Conservation (phyloP, 2,113 vertebrate genomes). For the Gobiocypris rarus region DNA sequence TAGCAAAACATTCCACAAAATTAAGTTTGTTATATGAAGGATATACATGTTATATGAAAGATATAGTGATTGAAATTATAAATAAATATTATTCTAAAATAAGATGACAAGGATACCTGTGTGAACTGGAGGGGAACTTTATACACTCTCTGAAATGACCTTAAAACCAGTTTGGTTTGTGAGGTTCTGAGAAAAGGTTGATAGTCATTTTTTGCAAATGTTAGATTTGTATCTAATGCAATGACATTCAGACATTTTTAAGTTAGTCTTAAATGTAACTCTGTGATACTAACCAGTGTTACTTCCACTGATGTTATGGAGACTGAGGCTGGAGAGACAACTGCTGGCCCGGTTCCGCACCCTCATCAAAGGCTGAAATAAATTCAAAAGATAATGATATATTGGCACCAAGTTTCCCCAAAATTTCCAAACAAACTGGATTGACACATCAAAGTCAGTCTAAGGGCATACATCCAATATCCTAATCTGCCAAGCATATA, state of each 20-base stretch:
- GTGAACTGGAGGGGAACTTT: too few relatives aligned
- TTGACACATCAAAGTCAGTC: neutral
- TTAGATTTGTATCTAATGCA: neutral
- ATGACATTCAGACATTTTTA: neutral
- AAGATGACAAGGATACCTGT: too few relatives aligned
- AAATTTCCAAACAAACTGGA: neutral
- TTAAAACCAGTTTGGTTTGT: neutral
- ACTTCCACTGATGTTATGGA: constrained; percentile 66
- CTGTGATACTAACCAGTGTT: constrained; percentile 68
- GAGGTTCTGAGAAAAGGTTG: neutral
- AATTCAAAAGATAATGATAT: constrained; percentile 1
- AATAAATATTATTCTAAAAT: too few relatives aligned
- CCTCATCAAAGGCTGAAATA: constrained; percentile 67
- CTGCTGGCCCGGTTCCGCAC: constrained; percentile 73
- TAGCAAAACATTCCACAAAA: too few relatives aligned
- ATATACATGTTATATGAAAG: too few relatives aligned
- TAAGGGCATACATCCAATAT: neutral
- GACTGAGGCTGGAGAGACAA: constrained; percentile 68
- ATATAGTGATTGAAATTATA: too few relatives aligned
- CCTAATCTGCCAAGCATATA: constrained; percentile 1
- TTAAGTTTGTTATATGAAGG: too few relatives aligned
- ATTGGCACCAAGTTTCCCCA: neutral
- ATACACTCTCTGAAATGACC: too few relatives aligned
- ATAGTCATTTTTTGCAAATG: neutral
- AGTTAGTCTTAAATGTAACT: neutral